Conservation (phyloP, 1,140 invertebrate species). For the Delia radicum region DNA sequence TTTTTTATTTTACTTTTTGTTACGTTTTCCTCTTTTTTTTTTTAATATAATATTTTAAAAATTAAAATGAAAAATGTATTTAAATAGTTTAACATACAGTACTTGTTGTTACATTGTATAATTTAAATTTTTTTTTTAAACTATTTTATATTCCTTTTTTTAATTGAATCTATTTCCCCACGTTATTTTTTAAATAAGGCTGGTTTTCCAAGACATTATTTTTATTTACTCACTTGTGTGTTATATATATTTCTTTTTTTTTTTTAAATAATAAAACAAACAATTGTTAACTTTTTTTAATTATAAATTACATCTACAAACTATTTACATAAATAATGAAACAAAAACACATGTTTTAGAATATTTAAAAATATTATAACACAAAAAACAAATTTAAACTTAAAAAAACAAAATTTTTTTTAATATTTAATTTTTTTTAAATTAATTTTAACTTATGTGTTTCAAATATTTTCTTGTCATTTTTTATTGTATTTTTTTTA, state of each 20-base stretch:
- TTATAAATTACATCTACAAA: conserved; percentile 7
- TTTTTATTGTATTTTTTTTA: conserved; percentile 19
- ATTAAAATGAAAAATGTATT: not conserved
- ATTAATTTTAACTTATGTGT: conserved; percentile 19
- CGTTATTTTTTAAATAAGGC: conserved; percentile 46
- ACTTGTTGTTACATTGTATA: conserved; percentile 3
- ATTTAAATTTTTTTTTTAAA: conserved; percentile 27
- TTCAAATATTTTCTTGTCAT: conserved; percentile 29
- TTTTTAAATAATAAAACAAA: conserved; percentile 8
- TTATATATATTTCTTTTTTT: too few species aligned
- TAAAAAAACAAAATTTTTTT: not conserved
- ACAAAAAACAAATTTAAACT: conserved; percentile 5
- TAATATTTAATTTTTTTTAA: conserved; percentile 13
- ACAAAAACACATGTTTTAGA: conserved; percentile 29
- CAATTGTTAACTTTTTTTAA: conserved; percentile 35
- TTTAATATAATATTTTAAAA: not conserved
- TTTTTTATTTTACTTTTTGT: conserved; percentile 21
- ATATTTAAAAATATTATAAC: conserved; percentile 30
- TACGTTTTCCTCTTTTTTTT: conserved; percentile 20
- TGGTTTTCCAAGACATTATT: conserved; percentile 57
- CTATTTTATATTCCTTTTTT: conserved; percentile 27
- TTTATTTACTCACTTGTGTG: conserved; percentile 16
- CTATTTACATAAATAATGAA: conserved; percentile 17
- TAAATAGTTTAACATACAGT: too few species aligned
- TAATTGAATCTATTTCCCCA: conserved; percentile 14